Evolutionary conservation across 1,140 invertebrate genomes (phyloP).

Genomic region (Anastrepha obliqua): DNA sequence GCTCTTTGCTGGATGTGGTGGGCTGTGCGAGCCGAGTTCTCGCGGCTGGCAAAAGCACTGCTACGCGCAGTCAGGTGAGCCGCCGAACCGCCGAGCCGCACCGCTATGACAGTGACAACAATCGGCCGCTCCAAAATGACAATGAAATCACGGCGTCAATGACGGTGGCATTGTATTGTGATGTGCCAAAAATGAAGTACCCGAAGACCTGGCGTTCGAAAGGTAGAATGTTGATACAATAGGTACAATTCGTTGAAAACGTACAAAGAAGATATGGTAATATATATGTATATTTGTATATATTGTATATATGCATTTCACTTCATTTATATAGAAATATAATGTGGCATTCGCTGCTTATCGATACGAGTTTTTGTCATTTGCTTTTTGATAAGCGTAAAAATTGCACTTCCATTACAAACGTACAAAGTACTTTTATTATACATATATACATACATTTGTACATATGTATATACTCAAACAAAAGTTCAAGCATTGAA

Average conservation of each 20-base stretch:
- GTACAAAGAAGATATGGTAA: not conserved
- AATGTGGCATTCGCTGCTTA: not conserved
- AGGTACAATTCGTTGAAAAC: not conserved
- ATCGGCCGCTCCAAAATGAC: slow-evolving; percentile 44
- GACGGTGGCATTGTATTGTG: slow-evolving; percentile 27
- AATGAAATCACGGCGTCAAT: slow-evolving; percentile 5
- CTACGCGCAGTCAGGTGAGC: not conserved
- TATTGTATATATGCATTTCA: not conserved
- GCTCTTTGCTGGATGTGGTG: not conserved
- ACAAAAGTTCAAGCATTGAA: not conserved
- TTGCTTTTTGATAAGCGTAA: slow-evolving; percentile 6
- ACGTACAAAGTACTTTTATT: not conserved
- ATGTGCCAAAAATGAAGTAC: slow-evolving; percentile 17
- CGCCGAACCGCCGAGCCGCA: not conserved
- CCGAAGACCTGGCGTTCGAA: not conserved
- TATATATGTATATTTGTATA: not conserved
- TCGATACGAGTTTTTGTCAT: slow-evolving; percentile 12
- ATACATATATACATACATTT: not conserved
- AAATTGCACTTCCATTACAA: not conserved
- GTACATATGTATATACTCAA: not conserved
- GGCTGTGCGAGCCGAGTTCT: not conserved
- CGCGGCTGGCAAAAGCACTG: not conserved
- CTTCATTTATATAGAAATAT: not conserved
- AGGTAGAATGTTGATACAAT: slow-evolving; percentile 2
- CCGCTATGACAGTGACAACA: not conserved